phyloP scores from a whole-genome alignment of 2,888 invertebrate species.

The Pecten maximus region DNA sequence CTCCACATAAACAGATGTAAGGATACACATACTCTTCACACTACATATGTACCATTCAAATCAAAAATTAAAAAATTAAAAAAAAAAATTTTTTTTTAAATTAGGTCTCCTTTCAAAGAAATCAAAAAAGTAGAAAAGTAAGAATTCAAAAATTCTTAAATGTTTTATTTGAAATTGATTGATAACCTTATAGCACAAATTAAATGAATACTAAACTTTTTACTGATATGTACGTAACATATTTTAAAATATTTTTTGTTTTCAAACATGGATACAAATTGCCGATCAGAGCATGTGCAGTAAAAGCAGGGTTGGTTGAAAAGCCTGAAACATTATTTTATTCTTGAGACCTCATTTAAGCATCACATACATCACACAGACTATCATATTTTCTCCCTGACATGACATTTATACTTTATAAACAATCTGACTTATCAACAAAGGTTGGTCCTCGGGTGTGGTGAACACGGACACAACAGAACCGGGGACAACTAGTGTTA shows the following conservation, averaged over 20 bases:
- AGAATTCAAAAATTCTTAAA: too few species aligned
- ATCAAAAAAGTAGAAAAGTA: too few species aligned
- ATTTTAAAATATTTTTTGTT: background rate
- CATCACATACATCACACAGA: background rate
- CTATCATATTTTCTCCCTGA: background rate
- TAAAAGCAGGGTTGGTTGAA: background rate
- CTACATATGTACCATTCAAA: too few species aligned
- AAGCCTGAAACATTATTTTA: background rate
- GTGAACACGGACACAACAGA: background rate
- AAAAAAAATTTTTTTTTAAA: too few species aligned
- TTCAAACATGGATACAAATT: background rate
- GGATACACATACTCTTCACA: too few species aligned
- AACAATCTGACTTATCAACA: background rate
- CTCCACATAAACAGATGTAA: too few species aligned
- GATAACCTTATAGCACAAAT: too few species aligned
- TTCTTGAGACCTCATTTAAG: background rate
- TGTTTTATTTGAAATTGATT: too few species aligned
- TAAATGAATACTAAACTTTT: too few species aligned
- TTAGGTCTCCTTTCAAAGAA: too few species aligned
- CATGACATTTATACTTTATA: background rate
- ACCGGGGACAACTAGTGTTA: background rate
- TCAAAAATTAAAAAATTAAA: too few species aligned
- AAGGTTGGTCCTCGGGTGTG: background rate
- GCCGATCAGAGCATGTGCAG: background rate
- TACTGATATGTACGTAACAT: too few species aligned